Evolutionary conservation across 2,113 vertebrate genomes (phyloP).

Genomic region (Rhombomys opimus): DNA sequence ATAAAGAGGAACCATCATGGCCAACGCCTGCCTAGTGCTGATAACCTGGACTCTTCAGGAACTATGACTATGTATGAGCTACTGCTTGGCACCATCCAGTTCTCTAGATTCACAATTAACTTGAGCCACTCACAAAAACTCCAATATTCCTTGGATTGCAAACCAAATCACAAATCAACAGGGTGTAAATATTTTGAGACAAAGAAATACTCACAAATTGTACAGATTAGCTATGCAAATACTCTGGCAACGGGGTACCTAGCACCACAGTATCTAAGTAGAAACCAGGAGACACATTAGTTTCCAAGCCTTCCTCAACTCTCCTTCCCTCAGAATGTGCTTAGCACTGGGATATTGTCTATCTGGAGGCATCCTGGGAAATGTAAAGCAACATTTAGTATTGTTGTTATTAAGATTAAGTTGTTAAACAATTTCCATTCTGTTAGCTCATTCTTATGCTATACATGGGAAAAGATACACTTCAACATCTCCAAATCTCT

Average conservation of each 20-base stretch:
- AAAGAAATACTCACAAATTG: neutral
- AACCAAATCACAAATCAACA: neutral
- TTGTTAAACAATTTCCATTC: neutral
- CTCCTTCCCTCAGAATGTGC: neutral
- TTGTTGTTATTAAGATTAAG: neutral
- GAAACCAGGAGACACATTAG: neutral
- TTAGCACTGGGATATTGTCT: neutral
- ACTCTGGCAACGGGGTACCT: neutral
- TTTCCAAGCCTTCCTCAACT: accelerated
- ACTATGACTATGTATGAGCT: neutral
- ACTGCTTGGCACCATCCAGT: neutral
- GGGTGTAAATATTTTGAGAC: neutral
- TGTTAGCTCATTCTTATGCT: neutral
- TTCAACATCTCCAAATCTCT: neutral
- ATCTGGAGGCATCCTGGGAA: neutral
- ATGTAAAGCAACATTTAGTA: neutral
- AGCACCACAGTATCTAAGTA: accelerated
- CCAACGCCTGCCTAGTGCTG: neutral
- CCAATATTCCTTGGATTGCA: neutral
- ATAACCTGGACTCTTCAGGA: neutral
- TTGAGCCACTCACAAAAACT: neutral
- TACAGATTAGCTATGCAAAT: neutral
- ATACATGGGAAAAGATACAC: neutral
- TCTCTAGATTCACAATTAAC: neutral
- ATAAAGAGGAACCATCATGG: neutral